phyloP scores from a whole-genome alignment of 2,113 vertebrate species.

The Seriola quinqueradiata region DNA sequence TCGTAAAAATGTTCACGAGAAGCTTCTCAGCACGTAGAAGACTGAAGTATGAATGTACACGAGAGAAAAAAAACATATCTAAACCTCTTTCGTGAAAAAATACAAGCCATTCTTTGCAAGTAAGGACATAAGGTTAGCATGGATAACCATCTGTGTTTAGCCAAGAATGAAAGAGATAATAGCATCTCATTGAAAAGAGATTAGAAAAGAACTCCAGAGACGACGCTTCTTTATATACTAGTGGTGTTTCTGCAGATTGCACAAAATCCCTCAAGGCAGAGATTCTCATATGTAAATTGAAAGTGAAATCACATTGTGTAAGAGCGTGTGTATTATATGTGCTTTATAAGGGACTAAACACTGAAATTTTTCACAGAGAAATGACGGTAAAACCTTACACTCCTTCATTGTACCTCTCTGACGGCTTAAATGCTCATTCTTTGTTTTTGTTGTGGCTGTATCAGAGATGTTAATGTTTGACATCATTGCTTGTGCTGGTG shows the following conservation, averaged over 20 bases:
- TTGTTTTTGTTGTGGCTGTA: slow-evolving; percentile 11
- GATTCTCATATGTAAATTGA: background rate
- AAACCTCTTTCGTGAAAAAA: background rate
- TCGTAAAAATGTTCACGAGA: background rate
- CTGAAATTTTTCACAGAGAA: background rate
- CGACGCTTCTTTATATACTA: slow-evolving; percentile 19
- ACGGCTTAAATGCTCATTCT: slow-evolving; percentile 9
- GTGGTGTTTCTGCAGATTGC: slow-evolving; percentile 53
- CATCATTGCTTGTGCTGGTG: slow-evolving; percentile 16
- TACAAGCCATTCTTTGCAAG: background rate
- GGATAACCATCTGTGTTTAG: background rate
- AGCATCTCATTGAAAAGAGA: slow-evolving; percentile 5
- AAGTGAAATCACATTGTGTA: background rate
- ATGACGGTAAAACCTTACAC: background rate
- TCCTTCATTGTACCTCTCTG: background rate
- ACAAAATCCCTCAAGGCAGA: background rate
- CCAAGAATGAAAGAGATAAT: slow-evolving; percentile 24
- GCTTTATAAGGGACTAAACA: slow-evolving; percentile 1
- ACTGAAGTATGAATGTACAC: background rate
- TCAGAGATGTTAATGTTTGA: slow-evolving; percentile 22
- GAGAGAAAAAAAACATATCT: background rate
- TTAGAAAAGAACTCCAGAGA: slow-evolving; percentile 19
- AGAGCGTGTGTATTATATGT: background rate
- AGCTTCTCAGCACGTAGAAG: slow-evolving; percentile 1
- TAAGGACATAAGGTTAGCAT: background rate